These are phyloP conservation scores for Thereva unica DNA, from an alignment of 2,888 invertebrate genomes.

Conservation along the genomic window DNA sequence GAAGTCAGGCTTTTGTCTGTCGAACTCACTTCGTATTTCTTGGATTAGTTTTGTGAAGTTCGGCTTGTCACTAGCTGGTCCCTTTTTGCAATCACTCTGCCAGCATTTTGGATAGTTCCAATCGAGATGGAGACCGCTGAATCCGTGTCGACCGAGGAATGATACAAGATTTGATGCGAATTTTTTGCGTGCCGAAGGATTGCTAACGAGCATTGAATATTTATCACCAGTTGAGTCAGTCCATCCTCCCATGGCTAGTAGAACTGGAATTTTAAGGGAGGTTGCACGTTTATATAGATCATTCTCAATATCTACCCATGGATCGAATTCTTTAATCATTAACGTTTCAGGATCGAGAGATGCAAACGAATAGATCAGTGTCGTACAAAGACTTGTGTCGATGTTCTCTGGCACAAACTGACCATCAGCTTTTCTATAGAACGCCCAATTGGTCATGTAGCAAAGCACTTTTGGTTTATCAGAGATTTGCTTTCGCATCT, in stretches of 20 bases:
- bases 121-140: constrained; percentile 86
- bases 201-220: constrained; percentile 77
- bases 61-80: constrained; percentile 75
- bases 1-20: constrained; percentile 60
- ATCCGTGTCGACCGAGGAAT: constrained; percentile 75
- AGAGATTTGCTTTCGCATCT: constrained; percentile 46
- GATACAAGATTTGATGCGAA: constrained; percentile 72
- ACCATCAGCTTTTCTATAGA: constrained; percentile 79
- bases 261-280: constrained; percentile 66
- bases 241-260: constrained; percentile 93
- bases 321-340: constrained; percentile 79
- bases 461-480: constrained; percentile 69
- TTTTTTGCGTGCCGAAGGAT: constrained; percentile 66
- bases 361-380: constrained; percentile 88
- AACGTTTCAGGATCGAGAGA: constrained; percentile 80
- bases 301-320: constrained; percentile 86
- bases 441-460: constrained; percentile 88
- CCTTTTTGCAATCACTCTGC: constrained; percentile 86
- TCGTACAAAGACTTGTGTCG: constrained; percentile 81
- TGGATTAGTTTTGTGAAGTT: constrained; percentile 77
- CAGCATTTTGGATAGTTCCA: constrained; percentile 96
- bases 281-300: constrained; percentile 81
- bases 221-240: constrained; percentile 89
- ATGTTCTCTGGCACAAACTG: constrained; percentile 86
- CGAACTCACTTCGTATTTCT: constrained; percentile 59